Conservation (phyloP, 1,140 invertebrate species). For the Tetragnatha versicolor region DNA sequence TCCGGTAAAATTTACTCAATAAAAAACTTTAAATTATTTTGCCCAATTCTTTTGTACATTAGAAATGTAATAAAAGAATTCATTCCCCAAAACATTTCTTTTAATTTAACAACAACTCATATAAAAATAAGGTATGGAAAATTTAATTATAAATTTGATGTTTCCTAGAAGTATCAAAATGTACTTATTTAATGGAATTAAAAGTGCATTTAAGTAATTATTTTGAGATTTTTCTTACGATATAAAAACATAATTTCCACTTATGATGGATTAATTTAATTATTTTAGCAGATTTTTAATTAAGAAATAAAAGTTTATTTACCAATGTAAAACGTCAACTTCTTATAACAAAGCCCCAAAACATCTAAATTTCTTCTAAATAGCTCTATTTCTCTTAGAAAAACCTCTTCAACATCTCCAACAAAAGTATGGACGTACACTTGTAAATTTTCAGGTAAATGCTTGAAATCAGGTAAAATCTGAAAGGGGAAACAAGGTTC, state of each 20-base stretch:
- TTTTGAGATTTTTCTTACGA: background rate
- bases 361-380: conserved; percentile 50
- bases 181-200: too few relatives aligned
- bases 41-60: too few relatives aligned
- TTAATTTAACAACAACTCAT: too few relatives aligned
- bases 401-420: conserved; percentile 10
- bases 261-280: too few relatives aligned
- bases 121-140: too few relatives aligned
- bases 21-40: too few relatives aligned
- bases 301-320: background rate
- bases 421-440: conserved; percentile 46
- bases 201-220: too few relatives aligned
- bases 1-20: too few relatives aligned
- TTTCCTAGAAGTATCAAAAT: too few relatives aligned
- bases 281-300: background rate
- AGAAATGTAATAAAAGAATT: too few relatives aligned
- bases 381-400: conserved; percentile 43
- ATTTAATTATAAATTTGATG: too few relatives aligned
- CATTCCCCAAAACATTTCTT: too few relatives aligned
- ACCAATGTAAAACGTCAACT: conserved; percentile 47
- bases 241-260: background rate
- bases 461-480: background rate
- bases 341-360: conserved; percentile 48
- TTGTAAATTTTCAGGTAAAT: conserved; percentile 11
- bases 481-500: background rate